phyloP scores from a whole-genome alignment of 2,888 invertebrate species.

The Lasioglossum figueresi region DNA sequence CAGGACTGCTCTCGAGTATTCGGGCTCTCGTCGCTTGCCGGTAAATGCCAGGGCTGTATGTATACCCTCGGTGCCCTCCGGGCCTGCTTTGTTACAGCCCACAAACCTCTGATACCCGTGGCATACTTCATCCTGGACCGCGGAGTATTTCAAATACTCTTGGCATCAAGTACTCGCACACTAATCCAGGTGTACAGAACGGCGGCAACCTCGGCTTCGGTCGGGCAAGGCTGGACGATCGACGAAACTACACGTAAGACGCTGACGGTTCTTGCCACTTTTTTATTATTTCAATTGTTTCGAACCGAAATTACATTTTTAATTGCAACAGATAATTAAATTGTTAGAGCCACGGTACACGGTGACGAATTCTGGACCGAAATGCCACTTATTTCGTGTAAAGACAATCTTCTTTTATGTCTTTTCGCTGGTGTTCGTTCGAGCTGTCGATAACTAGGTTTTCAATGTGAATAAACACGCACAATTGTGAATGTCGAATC shows the following conservation, averaged over 20 bases:
- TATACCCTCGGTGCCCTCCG: conserved; percentile 72
- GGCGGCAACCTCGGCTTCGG: conserved; percentile 62
- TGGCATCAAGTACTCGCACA: conserved; percentile 70
- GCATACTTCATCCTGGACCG: conserved; percentile 75
- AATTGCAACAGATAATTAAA: too few species aligned
- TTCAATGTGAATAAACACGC: too few species aligned
- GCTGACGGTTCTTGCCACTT: background rate
- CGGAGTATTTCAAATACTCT: conserved; percentile 77
- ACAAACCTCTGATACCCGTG: conserved; percentile 73
- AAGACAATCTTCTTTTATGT: too few species aligned
- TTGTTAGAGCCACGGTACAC: too few species aligned
- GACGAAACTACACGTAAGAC: conserved; percentile 22
- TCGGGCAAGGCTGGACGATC: conserved; percentile 52
- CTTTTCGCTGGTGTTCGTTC: too few species aligned
- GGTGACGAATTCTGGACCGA: too few species aligned
- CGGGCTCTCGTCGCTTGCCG: conserved; percentile 54
- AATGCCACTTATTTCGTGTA: too few species aligned
- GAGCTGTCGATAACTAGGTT: too few species aligned
- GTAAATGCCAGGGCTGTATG: conserved; percentile 64
- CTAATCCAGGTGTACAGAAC: conserved; percentile 54
- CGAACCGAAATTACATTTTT: background rate
- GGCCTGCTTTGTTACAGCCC: conserved; percentile 75
- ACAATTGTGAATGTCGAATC: too few species aligned
- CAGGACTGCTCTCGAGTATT: conserved; percentile 52
- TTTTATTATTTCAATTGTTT: background rate